A percentile compares a stretch with the other conserved stretches of the same genome.
Evolutionary conservation across 2,888 invertebrate genomes (phyloP).

Genomic region (Uloborus plumipes): DNA sequence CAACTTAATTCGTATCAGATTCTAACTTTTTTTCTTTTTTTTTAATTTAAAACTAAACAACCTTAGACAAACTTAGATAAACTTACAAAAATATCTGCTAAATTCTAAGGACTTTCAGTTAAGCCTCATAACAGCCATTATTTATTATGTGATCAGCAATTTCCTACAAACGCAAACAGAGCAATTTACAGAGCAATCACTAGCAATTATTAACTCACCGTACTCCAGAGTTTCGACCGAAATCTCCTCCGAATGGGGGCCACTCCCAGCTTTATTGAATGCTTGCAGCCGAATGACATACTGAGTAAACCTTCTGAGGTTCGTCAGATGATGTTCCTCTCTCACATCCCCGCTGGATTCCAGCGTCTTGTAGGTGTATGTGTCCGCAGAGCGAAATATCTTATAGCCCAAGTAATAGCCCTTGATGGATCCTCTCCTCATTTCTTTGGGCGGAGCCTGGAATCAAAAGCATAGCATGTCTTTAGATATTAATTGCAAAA

Average conservation of each 20-base stretch:
- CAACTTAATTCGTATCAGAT: too few species aligned
- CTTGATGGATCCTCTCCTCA: constrained; percentile 60
- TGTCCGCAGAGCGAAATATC: constrained; percentile 48
- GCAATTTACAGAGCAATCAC: too few species aligned
- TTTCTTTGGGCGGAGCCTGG: constrained; percentile 59
- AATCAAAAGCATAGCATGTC: background rate
- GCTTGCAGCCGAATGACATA: constrained; percentile 71
- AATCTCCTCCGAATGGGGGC: constrained; percentile 70
- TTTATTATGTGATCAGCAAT: too few species aligned
- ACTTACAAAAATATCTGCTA: too few species aligned
- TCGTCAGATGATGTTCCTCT: constrained; percentile 67
- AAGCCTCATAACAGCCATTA: too few species aligned
- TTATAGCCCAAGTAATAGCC: constrained; percentile 64
- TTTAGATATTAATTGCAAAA: background rate
- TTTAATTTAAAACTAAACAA: too few species aligned
- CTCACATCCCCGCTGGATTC: constrained; percentile 67
- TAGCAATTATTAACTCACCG: constrained; percentile 68
- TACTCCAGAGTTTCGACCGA: constrained; percentile 71
- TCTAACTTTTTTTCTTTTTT: too few species aligned
- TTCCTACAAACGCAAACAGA: too few species aligned
- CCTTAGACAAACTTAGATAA: too few species aligned
- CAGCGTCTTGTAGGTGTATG: constrained; percentile 66
- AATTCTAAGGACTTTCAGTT: too few species aligned
- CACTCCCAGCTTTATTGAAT: constrained; percentile 70
- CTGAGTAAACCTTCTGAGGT: constrained; percentile 71